Percentiles rank a stretch among this genome's conserved stretches.
Conservation (phyloP, 2,113 vertebrate species). For the Solea senegalensis region DNA sequence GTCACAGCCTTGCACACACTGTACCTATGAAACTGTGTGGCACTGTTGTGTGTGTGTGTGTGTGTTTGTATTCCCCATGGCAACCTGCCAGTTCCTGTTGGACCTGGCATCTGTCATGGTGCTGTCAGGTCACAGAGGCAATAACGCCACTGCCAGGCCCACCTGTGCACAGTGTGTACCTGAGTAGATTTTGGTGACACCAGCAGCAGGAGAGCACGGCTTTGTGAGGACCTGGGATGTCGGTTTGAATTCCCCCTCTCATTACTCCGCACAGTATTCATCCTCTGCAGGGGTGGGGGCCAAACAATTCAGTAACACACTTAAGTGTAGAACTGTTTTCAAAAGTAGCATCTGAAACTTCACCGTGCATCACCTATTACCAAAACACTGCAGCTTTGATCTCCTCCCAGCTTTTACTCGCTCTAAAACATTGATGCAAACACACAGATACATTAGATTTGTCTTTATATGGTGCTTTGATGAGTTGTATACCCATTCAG, state of each 20-base stretch:
- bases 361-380: too few relatives aligned
- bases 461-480: too few relatives aligned
- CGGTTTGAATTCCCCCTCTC: slow-evolving; percentile 55
- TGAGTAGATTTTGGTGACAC: slow-evolving; percentile 58
- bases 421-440: too few relatives aligned
- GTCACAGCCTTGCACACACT: neutral
- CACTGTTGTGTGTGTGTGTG: neutral
- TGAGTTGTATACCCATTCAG: too few relatives aligned
- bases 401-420: too few relatives aligned
- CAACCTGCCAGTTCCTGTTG: slow-evolving; percentile 61
- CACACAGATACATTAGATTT: too few relatives aligned
- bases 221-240: slow-evolving; percentile 45
- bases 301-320: neutral
- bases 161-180: slow-evolving; percentile 54
- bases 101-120: slow-evolving; percentile 61
- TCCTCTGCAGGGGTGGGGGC: slow-evolving; percentile 5
- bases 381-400: too few relatives aligned
- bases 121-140: slow-evolving; percentile 60
- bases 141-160: slow-evolving; percentile 57
- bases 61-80: slow-evolving; percentile 36
- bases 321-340: neutral
- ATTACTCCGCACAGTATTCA: slow-evolving; percentile 47
- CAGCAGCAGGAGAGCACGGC: slow-evolving; percentile 26
- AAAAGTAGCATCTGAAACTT: slow-evolving; percentile 10
- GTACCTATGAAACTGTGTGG: slow-evolving; percentile 4